These are phyloP conservation scores for Drosophila takahashii DNA, from an alignment of 1,140 invertebrate species.

Conservation along the genomic window DNA sequence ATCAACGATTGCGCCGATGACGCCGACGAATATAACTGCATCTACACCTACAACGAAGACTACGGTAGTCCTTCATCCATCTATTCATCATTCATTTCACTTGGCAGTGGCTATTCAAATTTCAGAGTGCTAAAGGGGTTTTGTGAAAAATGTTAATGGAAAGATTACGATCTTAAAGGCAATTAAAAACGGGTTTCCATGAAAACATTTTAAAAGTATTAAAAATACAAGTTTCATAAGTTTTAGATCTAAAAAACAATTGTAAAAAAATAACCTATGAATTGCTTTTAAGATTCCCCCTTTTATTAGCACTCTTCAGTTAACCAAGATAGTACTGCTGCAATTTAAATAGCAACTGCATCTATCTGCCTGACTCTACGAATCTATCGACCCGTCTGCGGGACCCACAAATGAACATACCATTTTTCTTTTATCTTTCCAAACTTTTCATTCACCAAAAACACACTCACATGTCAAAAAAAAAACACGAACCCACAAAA, in stretches of 20 bases:
- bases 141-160: not conserved
- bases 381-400: constrained; percentile 13
- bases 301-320: too few species aligned
- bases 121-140: not conserved
- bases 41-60: constrained; percentile 72
- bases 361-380: constrained; percentile 6
- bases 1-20: constrained; percentile 88
- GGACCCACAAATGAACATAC: constrained; percentile 12
- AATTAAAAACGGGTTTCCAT: not conserved
- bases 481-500: constrained; percentile 5
- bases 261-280: not conserved
- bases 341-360: not conserved
- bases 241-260: not conserved
- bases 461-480: constrained; percentile 35
- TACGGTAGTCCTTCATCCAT: constrained; percentile 62
- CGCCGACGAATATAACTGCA: constrained; percentile 89
- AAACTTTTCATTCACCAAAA: constrained; percentile 32
- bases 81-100: not conserved
- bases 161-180: not conserved
- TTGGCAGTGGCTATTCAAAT: not conserved
- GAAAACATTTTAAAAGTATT: not conserved
- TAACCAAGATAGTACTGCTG: not conserved
- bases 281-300: not conserved
- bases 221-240: too few species aligned
- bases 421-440: constrained; percentile 35